These are phyloP conservation scores for Rhogogaster chlorosoma DNA, from an alignment of 2,888 invertebrate species.

Conservation along the genomic window DNA sequence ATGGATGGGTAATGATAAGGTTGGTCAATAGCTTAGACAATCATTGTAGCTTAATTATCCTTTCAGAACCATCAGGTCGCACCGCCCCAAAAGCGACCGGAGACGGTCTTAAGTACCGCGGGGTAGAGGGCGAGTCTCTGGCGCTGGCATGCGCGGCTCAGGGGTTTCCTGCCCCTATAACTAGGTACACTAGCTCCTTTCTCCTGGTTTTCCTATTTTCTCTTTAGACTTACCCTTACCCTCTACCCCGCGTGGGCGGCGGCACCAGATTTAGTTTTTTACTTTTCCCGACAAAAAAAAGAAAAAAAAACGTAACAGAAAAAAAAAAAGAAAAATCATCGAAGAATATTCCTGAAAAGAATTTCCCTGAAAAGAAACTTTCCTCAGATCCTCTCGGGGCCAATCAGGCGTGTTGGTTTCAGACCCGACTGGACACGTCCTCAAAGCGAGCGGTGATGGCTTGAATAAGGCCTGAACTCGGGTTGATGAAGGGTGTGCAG, in stretches of 20 bases:
- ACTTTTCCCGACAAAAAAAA: conserved; percentile 33
- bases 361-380: conserved; percentile 37
- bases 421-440: conserved; percentile 71
- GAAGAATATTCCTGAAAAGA: conserved; percentile 31
- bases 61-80: conserved; percentile 77
- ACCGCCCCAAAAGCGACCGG: conserved; percentile 76
- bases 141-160: conserved; percentile 74
- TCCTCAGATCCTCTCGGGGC: conserved; percentile 59
- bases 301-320: conserved; percentile 1
- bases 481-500: conserved; percentile 66
- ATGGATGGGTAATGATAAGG: conserved; percentile 17
- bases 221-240: conserved; percentile 62
- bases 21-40: conserved; percentile 30
- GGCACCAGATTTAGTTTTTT: conserved; percentile 53
- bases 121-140: conserved; percentile 72
- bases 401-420: conserved; percentile 70
- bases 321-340: conserved; percentile 12
- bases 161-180: conserved; percentile 75
- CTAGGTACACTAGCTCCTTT: conserved; percentile 71
- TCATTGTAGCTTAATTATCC: conserved; percentile 59
- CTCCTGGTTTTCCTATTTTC: conserved; percentile 57
- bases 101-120: conserved; percentile 76
- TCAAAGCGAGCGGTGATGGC: conserved; percentile 71
- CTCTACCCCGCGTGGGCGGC: conserved; percentile 63
- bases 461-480: conserved; percentile 68